Percentiles rank a stretch among this genome's conserved stretches.
These are phyloP conservation scores for Mesorhabditis belari DNA, from an alignment of 2,888 invertebrate genomes.

Conservation along the genomic window DNA sequence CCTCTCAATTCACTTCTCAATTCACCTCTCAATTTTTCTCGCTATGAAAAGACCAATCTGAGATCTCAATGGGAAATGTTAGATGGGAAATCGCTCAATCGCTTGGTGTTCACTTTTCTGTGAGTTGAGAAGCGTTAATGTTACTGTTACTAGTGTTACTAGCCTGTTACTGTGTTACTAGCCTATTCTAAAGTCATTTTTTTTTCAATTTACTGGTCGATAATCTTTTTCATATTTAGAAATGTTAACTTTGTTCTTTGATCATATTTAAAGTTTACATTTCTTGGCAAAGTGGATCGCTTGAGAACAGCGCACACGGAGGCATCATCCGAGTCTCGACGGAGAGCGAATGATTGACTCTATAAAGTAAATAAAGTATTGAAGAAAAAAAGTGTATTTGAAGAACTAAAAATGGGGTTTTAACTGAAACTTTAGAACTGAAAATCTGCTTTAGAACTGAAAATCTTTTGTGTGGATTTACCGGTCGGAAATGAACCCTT, in stretches of 20 bases:
- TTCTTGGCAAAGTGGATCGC: constrained; percentile 17
- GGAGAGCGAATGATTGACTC: background rate
- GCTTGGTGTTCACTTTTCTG: no score
- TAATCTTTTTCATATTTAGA: background rate
- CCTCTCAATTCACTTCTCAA: no score
- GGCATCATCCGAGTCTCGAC: background rate
- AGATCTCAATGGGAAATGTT: no score
- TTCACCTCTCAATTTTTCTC: no score
- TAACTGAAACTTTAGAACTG: background rate
- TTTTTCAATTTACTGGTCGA: constrained; percentile 2
- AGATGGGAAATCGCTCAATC: no score
- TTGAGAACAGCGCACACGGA: constrained; percentile 12
- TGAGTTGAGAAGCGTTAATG: no score
- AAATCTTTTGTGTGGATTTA: background rate
- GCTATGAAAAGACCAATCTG: no score
- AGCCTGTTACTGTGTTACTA: no score
- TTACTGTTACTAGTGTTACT: no score
- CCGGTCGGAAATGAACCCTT: background rate
- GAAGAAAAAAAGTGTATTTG: background rate
- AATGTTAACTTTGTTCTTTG: background rate
- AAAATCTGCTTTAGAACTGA: background rate
- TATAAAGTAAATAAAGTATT: background rate
- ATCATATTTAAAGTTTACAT: constrained; percentile 7
- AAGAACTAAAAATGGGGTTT: no score
- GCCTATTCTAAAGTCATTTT: constrained; percentile 4